Conservation (phyloP, 2,888 invertebrate species). For the Selenia dentaria region DNA sequence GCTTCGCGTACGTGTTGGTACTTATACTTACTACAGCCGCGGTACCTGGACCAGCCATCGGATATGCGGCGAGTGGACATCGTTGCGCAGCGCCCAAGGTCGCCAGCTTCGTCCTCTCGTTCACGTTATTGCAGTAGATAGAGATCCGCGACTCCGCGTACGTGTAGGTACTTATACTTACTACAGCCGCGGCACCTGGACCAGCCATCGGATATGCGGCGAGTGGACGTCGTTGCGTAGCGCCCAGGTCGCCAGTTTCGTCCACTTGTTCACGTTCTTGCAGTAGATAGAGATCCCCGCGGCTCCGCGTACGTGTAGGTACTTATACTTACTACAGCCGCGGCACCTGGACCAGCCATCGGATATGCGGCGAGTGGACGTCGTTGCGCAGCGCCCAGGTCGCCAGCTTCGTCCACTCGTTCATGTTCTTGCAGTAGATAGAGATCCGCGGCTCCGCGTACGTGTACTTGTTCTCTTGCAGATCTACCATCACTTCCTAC, state of each 20-base stretch:
- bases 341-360: conserved; percentile 98
- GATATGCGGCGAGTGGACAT: conserved; percentile 96
- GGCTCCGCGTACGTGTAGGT: conserved; percentile 95
- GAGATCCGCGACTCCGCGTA: conserved; percentile 98
- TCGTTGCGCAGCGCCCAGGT: conserved; percentile 95
- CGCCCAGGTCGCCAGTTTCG: conserved; percentile 97
- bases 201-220: conserved; percentile 96
- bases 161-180: conserved; percentile 97
- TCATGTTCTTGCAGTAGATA: conserved; percentile 94
- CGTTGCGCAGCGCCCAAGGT: conserved; percentile 95
- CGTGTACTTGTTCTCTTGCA: conserved; percentile 98
- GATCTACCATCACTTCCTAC: conserved; percentile 94
- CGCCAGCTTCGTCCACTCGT: conserved; percentile 97
- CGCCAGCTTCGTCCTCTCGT: conserved; percentile 97
- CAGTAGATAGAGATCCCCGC: conserved; percentile 97
- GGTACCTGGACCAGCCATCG: conserved; percentile 98
- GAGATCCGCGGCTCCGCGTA: conserved; percentile 97
- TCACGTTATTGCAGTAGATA: conserved; percentile 94
- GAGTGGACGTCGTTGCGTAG: conserved; percentile 94
- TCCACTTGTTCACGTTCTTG: conserved; percentile 95
- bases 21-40: conserved; percentile 96
- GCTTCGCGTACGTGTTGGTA: conserved; percentile 97
- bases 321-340: conserved; percentile 96
- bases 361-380: conserved; percentile 96
- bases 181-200: conserved; percentile 98